Evolutionary conservation across 1,140 invertebrate species (phyloP), one percentile per base, ranked within the genome.

Genomic region (Aleiodes sp.): DNA sequence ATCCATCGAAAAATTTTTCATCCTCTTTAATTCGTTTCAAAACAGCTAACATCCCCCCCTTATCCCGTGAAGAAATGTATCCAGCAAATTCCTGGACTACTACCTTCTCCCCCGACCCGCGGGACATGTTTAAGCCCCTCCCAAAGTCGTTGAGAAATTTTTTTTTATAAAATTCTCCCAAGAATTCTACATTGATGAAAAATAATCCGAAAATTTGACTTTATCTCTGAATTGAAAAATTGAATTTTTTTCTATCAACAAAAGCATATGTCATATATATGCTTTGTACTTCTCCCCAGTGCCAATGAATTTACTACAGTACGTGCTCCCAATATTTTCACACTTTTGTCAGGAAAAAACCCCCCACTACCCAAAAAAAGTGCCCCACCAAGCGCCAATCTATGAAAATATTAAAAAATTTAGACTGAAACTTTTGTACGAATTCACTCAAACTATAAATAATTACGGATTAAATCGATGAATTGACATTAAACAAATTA

Each of bases 1-100:
- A 73, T 4, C 77, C 69, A 39, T 81, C 78, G 12, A 74, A 74
- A 26, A 73, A 80, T 60, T 79, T 80, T 9, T 68, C 14, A 7
- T 84, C 79, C 0, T 64, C 77, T 39, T 83, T 84, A 16, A 84
- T 33, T 0, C 65, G 68, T 9, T 35, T 70, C 19, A 85, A 72
- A 43, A 73, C 78, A 0, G 69, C 68, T 1, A 73, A 66, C 39
- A 84, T 81, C 0, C 71, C 75, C 1, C 63, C 63, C 35, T 78
- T 76, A 52, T 52, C 46, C 46, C 21, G 46, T 8, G 46, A 21
- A 52, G 21, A 52, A 52, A 52, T 24, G 26, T 24, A 52, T 21
- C 46, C 21, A 21, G 21, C 46, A 21, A 52, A 21, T 52, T 52
- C 46, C 46, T 24, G 10, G 1, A 52, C 46, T 3, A 52, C 16